Base-by-base conservation (phyloP, 1,140 invertebrate species). In the Lordiphosa stackelbergi region DNA sequence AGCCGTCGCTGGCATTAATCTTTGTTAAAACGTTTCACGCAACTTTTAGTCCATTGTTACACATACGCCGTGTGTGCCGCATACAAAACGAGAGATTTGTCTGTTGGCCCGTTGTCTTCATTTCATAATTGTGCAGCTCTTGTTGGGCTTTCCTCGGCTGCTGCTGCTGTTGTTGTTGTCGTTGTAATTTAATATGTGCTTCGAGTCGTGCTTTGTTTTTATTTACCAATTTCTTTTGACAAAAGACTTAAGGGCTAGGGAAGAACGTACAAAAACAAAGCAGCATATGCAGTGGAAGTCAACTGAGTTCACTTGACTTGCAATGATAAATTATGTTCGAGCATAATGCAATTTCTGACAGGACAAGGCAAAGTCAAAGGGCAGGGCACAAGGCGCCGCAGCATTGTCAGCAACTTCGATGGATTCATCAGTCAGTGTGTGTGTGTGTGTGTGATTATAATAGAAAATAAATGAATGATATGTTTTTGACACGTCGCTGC, bases 391-490 rank as follows among this genome's bases (percentile, higher is more conserved):
- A 47, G 40, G 64, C 45, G 38, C 37, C 22, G 38, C 28, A 12
- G 34, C 52, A 13, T 42, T 36, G 53, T 73, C 69, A 73, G 62
- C 69, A 73, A 60, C 52, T 61, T 45, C 46, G 66, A 53, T 46
- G 56, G 22, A 12, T 40, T 10, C 47, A 19, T 31, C 35, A 38
- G 36, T 52, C 11, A 10, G 7, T 34, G 22, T n/a, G 11, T 34
- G 16, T 31, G 13, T n/a, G 48, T 8, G 8, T 35, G 19, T 63
- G 43, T 61, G 69, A 69, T 81, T 85, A 77, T 85, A 77, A 85
- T 85, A 85, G 83, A 85, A 85, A 85, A 85, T 85, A 85, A 75
- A 85, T 85, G 83, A 85, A 85, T 85, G 83, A 85, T 85, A 73
- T 85, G 75, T 83, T 85, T 85, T 69, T 85, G 83, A 85, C 83